Percentiles rank a stretch among this genome's conserved stretches.
Evolutionary conservation across 2,113 vertebrate species (phyloP).

Genomic region (Gasterosteus nipponicus): DNA sequence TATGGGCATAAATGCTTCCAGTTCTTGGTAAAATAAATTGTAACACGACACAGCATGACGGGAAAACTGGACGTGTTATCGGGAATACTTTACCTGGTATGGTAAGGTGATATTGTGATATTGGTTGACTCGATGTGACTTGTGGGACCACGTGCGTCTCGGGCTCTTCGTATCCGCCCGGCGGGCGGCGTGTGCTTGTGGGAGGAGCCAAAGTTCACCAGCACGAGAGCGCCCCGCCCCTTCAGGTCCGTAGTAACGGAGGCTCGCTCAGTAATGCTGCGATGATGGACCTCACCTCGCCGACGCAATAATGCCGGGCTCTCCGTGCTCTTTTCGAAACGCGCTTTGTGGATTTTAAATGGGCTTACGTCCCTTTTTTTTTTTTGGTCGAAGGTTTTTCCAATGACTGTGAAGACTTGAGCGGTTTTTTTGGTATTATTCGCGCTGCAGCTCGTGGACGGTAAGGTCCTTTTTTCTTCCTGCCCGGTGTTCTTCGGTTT

Average conservation of each 20-base stretch:
- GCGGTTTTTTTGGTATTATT: not conserved
- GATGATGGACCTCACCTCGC: conserved; percentile 16
- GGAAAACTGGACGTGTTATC: not conserved
- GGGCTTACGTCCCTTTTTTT: not conserved
- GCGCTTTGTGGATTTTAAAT: conserved; percentile 40
- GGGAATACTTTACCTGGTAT: no score
- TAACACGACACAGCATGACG: no score
- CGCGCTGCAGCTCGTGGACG: conserved; percentile 14
- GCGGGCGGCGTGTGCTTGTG: conserved; percentile 34
- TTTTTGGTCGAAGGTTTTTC: not conserved
- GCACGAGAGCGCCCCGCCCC: conserved; percentile 17
- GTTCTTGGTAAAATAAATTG: not conserved
- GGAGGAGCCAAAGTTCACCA: conserved; percentile 61
- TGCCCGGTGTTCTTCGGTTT: conserved; percentile 6
- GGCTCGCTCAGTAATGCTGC: conserved; percentile 18
- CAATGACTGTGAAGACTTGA: not conserved
- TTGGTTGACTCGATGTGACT: not conserved
- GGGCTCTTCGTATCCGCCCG: not conserved
- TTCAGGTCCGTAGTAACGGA: conserved; percentile 30
- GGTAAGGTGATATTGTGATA: not conserved
- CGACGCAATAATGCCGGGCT: conserved; percentile 3
- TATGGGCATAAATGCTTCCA: not conserved
- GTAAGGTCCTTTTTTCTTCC: conserved; percentile 34
- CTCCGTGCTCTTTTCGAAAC: not conserved
- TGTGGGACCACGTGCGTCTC: conserved; percentile 1